These are phyloP conservation scores for Hystrix cristata DNA, from an alignment of 2,113 vertebrate species.

Conservation along the genomic window DNA sequence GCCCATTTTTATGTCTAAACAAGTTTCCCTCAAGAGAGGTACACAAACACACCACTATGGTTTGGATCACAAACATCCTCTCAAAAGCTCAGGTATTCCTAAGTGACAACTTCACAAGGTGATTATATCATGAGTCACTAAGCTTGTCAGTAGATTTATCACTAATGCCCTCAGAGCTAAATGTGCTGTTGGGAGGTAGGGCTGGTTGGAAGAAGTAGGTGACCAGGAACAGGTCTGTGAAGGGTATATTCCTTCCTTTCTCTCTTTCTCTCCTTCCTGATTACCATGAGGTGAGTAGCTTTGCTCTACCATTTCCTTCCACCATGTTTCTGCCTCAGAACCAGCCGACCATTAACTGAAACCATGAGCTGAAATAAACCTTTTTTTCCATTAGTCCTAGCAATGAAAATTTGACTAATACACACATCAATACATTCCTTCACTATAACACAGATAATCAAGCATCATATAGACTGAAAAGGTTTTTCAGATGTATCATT, in stretches of 20 bases:
- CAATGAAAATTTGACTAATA: neutral
- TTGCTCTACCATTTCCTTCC: neutral
- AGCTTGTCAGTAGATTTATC: neutral
- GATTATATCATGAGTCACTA: neutral
- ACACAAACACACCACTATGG: neutral
- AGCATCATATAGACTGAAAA: accelerated
- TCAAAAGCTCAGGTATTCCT: neutral
- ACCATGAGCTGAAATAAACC: neutral
- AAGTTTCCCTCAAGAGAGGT: neutral
- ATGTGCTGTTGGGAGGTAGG: neutral
- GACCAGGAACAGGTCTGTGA: neutral
- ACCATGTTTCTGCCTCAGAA: neutral
- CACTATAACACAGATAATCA: accelerated
- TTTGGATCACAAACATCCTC: neutral
- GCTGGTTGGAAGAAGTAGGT: neutral
- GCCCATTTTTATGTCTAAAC: neutral
- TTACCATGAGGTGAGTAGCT: neutral
- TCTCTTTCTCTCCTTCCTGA: neutral
- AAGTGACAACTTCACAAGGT: neutral
- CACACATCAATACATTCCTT: neutral
- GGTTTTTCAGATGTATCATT: neutral
- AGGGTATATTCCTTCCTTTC: neutral
- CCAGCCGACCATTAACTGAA: neutral
- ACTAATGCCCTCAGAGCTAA: neutral
- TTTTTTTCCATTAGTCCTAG: neutral